Evolutionary conservation across 2,797 vertebrate genomes (phyloP).

Genomic region (Tokudaia muenninki): DNA sequence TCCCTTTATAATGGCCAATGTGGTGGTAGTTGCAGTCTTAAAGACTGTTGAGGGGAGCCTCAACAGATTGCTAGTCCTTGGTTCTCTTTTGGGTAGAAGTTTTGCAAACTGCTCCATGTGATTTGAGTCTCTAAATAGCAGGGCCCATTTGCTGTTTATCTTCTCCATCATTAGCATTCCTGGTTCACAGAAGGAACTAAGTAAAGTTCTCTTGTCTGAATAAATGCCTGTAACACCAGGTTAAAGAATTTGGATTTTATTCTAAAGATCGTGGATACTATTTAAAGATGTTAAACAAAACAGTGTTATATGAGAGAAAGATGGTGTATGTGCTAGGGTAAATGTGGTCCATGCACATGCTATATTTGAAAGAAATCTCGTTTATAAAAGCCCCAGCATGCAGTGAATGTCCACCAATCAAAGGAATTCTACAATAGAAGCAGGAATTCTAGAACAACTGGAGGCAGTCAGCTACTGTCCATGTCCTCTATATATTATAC

Average conservation of each 20-base stretch:
- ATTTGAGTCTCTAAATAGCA: not conserved
- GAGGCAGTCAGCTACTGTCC: not conserved
- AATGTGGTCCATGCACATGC: not conserved
- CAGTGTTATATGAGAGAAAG: not conserved
- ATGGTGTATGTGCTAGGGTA: not conserved
- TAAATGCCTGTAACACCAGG: not conserved
- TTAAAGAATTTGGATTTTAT: slow-evolving; percentile 7
- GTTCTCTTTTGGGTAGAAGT: not conserved
- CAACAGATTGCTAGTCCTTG: not conserved
- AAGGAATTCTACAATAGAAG: not conserved
- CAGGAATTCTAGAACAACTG: not conserved
- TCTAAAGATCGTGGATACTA: not conserved
- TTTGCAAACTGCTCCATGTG: not conserved
- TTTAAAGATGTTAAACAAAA: not conserved
- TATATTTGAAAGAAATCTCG: not conserved
- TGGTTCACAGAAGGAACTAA: not conserved
- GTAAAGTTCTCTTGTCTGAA: not conserved
- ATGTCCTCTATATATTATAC: not conserved
- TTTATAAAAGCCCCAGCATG: not conserved
- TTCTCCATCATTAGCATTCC: not conserved
- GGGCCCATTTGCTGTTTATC: not conserved
- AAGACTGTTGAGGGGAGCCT: not conserved
- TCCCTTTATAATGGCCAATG: not conserved
- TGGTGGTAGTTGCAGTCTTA: not conserved
- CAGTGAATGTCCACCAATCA: not conserved